Percentiles rank a stretch among this genome's conserved stretches.
phyloP scores from a whole-genome alignment of 2,113 vertebrate species.

The Petromus typicus region DNA sequence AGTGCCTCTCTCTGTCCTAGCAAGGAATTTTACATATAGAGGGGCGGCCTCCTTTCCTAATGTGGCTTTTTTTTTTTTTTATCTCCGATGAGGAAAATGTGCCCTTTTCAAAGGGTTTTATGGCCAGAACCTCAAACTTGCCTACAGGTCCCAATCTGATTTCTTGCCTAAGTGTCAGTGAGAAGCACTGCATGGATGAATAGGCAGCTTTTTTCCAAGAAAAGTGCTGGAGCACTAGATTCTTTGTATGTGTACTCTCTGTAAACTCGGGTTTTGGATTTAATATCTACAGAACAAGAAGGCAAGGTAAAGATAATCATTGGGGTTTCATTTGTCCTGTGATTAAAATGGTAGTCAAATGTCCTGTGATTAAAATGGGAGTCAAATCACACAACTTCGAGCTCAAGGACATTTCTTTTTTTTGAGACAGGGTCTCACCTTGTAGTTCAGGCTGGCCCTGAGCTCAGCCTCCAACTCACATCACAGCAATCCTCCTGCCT shows the following conservation, averaged over 20 bases:
- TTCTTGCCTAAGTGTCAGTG: background rate
- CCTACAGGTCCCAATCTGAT: background rate
- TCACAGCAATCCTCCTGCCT: too few species aligned
- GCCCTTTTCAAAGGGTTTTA: background rate
- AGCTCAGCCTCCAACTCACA: too few species aligned
- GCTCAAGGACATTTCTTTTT: background rate
- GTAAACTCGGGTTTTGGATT: conserved; percentile 8
- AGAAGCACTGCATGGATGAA: background rate
- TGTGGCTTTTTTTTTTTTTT: background rate
- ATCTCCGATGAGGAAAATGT: background rate
- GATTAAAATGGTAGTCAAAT: conserved; percentile 5
- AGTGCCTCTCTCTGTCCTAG: conserved; percentile 5
- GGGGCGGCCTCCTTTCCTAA: background rate
- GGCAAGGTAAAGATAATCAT: background rate
- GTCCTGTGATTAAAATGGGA: conserved; percentile 21
- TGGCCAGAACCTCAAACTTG: background rate
- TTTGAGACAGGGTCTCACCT: too few species aligned
- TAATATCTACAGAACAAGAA: background rate
- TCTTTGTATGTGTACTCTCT: background rate
- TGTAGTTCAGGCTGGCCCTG: too few species aligned
- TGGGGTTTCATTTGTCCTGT: background rate
- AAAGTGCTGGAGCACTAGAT: background rate
- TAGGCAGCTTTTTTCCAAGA: background rate
- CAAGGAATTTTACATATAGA: background rate
- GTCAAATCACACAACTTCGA: background rate